Conservation (phyloP, 2,888 invertebrate genomes). For the Galerucella pusilla region DNA sequence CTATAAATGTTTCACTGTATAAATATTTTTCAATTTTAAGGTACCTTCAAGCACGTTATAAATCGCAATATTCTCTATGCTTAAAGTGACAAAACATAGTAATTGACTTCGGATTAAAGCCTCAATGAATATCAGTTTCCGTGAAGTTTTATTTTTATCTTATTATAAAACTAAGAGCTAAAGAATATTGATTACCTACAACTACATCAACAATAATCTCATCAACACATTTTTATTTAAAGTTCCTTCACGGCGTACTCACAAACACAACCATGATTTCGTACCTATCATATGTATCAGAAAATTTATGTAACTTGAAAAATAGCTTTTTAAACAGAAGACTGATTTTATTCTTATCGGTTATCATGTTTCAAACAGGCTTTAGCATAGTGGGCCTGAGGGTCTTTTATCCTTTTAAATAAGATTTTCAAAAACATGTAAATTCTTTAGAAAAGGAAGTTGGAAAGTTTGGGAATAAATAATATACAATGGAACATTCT, state of each 20-base stretch:
- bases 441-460: conserved; percentile 7
- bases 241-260: neutral
- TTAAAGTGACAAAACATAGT: too few species aligned
- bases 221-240: neutral
- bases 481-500: neutral
- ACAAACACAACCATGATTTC: neutral
- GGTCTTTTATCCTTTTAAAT: neutral
- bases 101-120: too few species aligned
- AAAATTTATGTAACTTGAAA: neutral
- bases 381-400: conserved; percentile 1
- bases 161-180: too few species aligned
- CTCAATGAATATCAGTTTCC: too few species aligned
- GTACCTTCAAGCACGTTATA: too few species aligned
- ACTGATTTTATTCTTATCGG: conserved; percentile 26
- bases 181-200: too few species aligned
- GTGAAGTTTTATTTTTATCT: too few species aligned
- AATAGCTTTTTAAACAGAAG: conserved; percentile 22
- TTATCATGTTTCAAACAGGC: conserved; percentile 28
- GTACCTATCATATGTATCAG: neutral
- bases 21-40: too few species aligned
- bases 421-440: conserved; percentile 14
- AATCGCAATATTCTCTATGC: too few species aligned
- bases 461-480: neutral
- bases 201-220: too few species aligned
- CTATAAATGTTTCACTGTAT: too few species aligned